Conservation (phyloP, 35 echinoderm and acorn worm species). For the Diadema setosum region DNA sequence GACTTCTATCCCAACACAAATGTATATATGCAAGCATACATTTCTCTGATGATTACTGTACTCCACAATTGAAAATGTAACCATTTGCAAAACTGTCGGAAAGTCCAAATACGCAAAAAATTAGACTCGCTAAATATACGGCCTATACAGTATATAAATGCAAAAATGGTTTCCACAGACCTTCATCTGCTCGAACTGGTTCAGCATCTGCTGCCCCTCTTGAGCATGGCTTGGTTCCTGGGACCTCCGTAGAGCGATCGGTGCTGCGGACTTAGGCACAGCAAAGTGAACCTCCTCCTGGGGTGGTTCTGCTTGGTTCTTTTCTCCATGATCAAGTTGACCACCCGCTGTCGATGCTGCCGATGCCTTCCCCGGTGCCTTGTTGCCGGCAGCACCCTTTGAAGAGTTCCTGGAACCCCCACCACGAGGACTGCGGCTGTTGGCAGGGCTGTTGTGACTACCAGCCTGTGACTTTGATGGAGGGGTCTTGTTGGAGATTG, state of each 20-base stretch:
- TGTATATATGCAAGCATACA: no score
- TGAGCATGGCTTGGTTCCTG: not conserved
- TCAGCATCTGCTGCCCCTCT: not conserved
- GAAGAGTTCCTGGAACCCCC: not conserved
- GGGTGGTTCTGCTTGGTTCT: not conserved
- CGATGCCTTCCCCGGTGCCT: not conserved
- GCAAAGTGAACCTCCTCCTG: not conserved
- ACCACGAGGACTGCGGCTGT: conserved; percentile 9
- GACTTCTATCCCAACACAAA: no score
- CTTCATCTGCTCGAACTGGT: conserved; percentile 13
- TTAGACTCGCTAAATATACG: no score
- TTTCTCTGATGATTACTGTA: no score
- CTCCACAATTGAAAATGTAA: no score
- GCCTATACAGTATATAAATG: no score
- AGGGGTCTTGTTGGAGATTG: conserved; percentile 17
- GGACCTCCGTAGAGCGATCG: not conserved
- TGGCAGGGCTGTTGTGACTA: conserved; percentile 25
- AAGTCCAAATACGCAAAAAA: no score
- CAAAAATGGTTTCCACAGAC: not conserved
- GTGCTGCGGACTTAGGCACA: not conserved
- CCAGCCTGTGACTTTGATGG: conserved; percentile 19
- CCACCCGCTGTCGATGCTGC: not conserved
- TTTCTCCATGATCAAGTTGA: not conserved
- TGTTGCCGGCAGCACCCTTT: not conserved
- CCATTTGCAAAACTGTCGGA: no score